phyloP scores from a whole-genome alignment of 2,888 invertebrate genomes.

The Dinocampus coccinellae region DNA sequence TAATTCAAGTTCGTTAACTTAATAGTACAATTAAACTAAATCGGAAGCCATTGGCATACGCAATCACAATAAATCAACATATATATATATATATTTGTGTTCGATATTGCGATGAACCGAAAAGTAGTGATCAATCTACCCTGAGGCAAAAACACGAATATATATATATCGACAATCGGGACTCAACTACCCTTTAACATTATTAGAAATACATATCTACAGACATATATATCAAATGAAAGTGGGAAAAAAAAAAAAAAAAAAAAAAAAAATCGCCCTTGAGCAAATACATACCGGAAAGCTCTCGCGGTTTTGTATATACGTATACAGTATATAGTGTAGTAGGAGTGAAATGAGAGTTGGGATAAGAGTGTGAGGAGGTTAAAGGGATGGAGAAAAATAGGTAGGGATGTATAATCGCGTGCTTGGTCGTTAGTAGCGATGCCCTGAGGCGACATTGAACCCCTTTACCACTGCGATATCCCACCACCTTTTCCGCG shows the following conservation, averaged over 20 bases:
- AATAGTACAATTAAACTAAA: not conserved
- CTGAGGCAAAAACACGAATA: not conserved
- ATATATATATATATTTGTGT: not conserved
- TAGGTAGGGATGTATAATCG: conserved; percentile 47
- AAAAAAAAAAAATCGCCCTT: conserved; percentile 35
- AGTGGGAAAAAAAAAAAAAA: conserved; percentile 10
- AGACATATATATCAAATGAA: not conserved
- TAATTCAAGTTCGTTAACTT: no score
- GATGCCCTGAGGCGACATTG: conserved; percentile 56
- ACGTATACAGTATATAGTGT: not conserved
- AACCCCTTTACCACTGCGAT: conserved; percentile 54
- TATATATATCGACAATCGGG: conserved; percentile 16
- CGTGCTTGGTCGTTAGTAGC: conserved; percentile 57
- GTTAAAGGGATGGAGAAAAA: not conserved
- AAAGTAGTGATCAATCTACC: conserved; percentile 27
- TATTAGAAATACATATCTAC: not conserved
- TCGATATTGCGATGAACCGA: not conserved
- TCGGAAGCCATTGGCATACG: conserved; percentile 15
- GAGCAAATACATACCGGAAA: conserved; percentile 53
- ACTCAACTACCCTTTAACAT: not conserved
- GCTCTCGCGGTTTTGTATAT: conserved; percentile 45
- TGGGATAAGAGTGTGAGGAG: not conserved
- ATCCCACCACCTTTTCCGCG: conserved; percentile 41
- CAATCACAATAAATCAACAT: not conserved
- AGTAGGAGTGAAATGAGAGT: not conserved